Evolutionary conservation across 64 coral and sea anemone genomes (phyloP), one percentile per base, ranked within the genome.

Genomic region (Pocillopora damicornis): DNA sequence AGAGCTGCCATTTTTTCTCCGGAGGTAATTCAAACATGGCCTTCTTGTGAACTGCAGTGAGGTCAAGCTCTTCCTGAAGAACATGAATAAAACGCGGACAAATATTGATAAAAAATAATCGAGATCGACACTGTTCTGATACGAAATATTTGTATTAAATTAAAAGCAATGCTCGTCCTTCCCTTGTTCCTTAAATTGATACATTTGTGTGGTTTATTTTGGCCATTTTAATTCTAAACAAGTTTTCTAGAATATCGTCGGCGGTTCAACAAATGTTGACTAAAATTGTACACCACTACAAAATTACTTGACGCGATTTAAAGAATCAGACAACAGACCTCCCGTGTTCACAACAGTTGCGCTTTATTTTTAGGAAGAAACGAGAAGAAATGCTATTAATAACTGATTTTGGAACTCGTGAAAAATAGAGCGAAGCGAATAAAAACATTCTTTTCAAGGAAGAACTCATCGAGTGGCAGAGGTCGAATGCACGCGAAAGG

Each of bases 1-100:
- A 99, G 30, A 99, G 90, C 79, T 99, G 97, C 97, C 97, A 99
- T 90, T 99, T 99, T 73, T 99, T 99, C 76, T 99, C 97, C 25
- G 97, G 93, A 15, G 97, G 93, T 4, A 99, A 86, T 38, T 99
- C 97, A 91, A 99, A 99, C 97, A 99, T 99, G 11, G 93, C 93
- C 79, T 99, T 93, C 51, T 93, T 99, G 26, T 99, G 93, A 10
- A 95, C 79, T 59, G 90, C 90, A 15, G 97, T 99, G 17, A 99
- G 93, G 86, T 99, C 97, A 86, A 99, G 97, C 51, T 99, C 97
- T 91, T 99, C 97, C 97, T 99, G 61, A 78, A 57, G 92, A 89
- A 62, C 60, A 51, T 51, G 90, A 73, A 88, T 35, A 45, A 62
- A 79, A 87, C 35, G n/a, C 22, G 76, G 16, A 76, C 37, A 61